Evolutionary conservation across 1,140 invertebrate genomes (phyloP), one percentile per base, ranked within the genome.

Genomic region (Thaumatotibia leucotreta): DNA sequence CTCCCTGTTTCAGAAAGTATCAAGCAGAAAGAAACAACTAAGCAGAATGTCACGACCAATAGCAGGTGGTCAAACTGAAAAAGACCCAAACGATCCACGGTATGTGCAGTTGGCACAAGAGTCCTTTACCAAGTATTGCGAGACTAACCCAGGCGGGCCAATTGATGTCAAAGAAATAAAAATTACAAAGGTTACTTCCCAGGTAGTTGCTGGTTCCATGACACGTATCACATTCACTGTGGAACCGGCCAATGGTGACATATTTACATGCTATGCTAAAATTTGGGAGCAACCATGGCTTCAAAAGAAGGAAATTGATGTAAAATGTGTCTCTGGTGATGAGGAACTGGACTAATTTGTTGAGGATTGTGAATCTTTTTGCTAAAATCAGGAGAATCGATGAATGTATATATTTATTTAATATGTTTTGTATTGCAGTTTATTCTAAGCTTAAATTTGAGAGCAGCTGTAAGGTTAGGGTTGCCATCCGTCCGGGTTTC

Each of bases 191-290:
- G 79, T 73, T 4, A 74, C 70, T 6, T 63, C 66, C 1, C 79
- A 80, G 58, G 69, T 81, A 8, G 80, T 84, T 5, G 11, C 80
- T 0, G 82, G 82, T 14, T 58, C 24, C n/a, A 58, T 58, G 14
- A 58, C 24, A 8, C 11, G 24, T 10, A 58, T 58, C 2, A 14
- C 11, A 4, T 58, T 58, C 24, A 10, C 11, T 0, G 52, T 58
- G 4, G 11, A 54, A n/a, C 50, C 20, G 20, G 9, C 50, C 63
- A 63, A 67, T 6, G 49, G n/a, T 17, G 63, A 72, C 23, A 61
- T 70, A 50, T 65, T 79, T 20, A 58, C 23, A 8, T 84, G 81
- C 32, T 31, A 68, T 63, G 78, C 84, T 10, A 63, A 68, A 24
- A 64, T 84, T 58, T 80, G 71, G 70, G 71, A 72, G 61, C 68